Evolutionary conservation across 30 jellyfish, hydroid and myxozoan genomes (phyloP), one percentile per base, ranked within the genome.

Genomic region (Aurelia sp.): DNA sequence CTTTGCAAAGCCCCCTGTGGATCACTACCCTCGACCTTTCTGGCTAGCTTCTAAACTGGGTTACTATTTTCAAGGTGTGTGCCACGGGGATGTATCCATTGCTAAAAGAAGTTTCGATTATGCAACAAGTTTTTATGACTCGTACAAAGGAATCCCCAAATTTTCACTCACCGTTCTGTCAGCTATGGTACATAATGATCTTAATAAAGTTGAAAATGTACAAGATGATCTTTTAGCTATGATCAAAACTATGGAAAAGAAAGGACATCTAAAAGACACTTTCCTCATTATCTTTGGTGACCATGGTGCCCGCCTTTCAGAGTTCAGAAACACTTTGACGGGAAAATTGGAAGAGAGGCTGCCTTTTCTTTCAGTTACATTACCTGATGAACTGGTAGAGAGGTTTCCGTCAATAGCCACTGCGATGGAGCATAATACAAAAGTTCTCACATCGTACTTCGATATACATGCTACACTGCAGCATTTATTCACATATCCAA

Each of bases 271-370:
- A 8, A 71, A 90, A 27, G 76, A 82, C 74, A 82, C 98, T 52
- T 70, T 80, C 4, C 35, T 91, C 24, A 70, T 91, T 12, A 57
- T 91, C 10, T 84, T 91, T 65, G 98, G 98, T 0, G 98, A 91
- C 72, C 98, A 91, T 72, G 98, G 98, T 4, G 89, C 85, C 9
- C 77, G 98, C 48, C 64, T 80, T 9, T 76, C 86, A 0, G 98
- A 83, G 19, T 91, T 91, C 63, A 75, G 98, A 50, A 90, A 87
- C 27, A 77, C 98, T 17, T 31, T 91, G 72, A 84, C 84, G 10
- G 98, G 98, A 17, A 91, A 91, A 48, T 59, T 91, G 83, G 98
- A 91, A 79, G 98, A 91, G 66, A 85, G 98, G 70, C 78, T 92
- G 72, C 98, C 98, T 1, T 92, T 85, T 67, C 58, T 92, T 57